Base-by-base conservation (phyloP, 2,888 invertebrate species). In the Seira musarum region DNA sequence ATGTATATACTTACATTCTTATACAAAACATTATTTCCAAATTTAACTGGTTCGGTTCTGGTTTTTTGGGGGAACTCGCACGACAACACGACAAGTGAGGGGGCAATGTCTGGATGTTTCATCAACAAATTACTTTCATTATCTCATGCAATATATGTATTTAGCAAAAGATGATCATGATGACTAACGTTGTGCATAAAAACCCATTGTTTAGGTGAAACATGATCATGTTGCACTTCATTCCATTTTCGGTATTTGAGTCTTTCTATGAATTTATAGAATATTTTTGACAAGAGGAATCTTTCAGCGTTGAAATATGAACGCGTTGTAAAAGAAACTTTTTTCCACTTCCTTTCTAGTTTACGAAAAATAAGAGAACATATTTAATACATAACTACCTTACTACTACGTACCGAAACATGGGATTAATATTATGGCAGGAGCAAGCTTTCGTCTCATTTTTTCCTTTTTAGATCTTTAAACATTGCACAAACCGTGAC, bases 71-170 rank as follows among this genome's bases (percentile, higher is more conserved):
- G 8, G n/a, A 40, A 8, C 40, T 6, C 13, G 40, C 40, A 40
- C 40, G 40, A 40, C n/a, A n/a, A n/a, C n/a, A 30, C 30, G 30
- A 30, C 30, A 30, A 30, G 30, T 30, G 30, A 30, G 30, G 30
- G 53, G 53, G 53, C 53, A 53, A 53, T 53, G 53, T 53, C 53
- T 53, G 53, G 53, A 53, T 53, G 3, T 53, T 53, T 53, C 53
- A 13, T 53, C 53, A 13, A 30, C 30, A 30, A 30, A 30, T 8
- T 5, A 30, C 30, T 30, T 30, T 30, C 30, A 8, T n/a, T n/a
- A n/a, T 30, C 30, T 30, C 30, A 8, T 30, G 30, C 30, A 30
- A 30, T n/a, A n/a, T n/a, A n/a, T 30, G 30, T 30, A 30, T 5
- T 30, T 2, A 30, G 30, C 30, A 30, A 30, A 8, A 30, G 8